These are phyloP conservation scores for Aix galericulata DNA, from an alignment of 2,113 vertebrate species.

Conservation along the genomic window DNA sequence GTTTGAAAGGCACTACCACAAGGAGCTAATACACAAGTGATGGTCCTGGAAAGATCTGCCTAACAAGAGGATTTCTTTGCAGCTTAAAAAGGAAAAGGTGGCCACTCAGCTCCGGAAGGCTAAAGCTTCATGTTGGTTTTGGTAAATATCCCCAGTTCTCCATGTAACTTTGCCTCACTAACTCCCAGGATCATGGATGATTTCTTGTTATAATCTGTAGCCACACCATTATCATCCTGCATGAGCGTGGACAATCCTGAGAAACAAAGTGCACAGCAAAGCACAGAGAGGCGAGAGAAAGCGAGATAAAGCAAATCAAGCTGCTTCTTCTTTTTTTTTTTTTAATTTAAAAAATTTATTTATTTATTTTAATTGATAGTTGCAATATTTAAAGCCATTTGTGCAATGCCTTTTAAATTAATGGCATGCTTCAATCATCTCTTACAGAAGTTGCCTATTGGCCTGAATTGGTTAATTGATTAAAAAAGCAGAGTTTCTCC, in stretches of 20 bases:
- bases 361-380: background rate
- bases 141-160: background rate
- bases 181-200: background rate
- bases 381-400: background rate
- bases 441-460: background rate
- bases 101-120: background rate
- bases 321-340: no score
- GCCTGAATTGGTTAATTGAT: background rate
- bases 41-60: background rate
- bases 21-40: background rate
- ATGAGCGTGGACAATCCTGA: background rate
- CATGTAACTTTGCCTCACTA: background rate
- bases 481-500: background rate
- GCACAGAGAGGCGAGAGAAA: background rate
- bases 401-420: background rate
- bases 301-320: background rate
- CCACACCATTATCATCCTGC: background rate
- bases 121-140: background rate
- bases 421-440: background rate
- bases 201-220: background rate
- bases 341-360: background rate
- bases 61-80: background rate
- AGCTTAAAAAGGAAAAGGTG: background rate
- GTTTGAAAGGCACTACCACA: background rate
- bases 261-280: background rate